phyloP scores from a whole-genome alignment of 2,797 vertebrate genomes.

The Hemitrygon akajei region DNA sequence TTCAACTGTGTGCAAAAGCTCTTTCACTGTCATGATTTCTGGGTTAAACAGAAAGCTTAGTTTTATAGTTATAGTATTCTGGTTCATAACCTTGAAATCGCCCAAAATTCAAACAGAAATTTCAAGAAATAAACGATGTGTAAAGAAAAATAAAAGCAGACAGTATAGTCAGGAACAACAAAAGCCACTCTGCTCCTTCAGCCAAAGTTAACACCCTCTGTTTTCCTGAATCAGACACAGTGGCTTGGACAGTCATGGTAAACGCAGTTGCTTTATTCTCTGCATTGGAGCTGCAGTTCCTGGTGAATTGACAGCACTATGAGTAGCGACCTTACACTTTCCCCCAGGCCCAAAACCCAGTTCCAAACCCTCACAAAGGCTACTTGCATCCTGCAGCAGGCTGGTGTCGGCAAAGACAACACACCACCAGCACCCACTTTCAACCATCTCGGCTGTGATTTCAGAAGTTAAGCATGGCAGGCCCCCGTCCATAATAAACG shows the following conservation, averaged over 20 bases:
- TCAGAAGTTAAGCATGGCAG: background rate
- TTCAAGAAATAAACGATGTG: background rate
- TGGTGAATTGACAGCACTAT: background rate
- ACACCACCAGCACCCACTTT: background rate
- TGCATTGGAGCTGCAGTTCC: background rate
- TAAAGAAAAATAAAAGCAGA: background rate
- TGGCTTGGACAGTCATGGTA: background rate
- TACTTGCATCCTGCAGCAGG: background rate
- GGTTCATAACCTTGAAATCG: background rate
- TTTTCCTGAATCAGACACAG: background rate
- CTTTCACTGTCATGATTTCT: background rate
- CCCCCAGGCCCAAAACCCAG: background rate
- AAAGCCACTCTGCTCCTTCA: slow-evolving; percentile 1
- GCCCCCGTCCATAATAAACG: too few species aligned
- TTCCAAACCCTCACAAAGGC: background rate
- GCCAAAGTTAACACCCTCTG: background rate
- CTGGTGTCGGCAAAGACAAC: background rate
- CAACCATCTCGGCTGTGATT: background rate
- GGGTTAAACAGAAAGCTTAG: background rate
- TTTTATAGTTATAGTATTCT: background rate
- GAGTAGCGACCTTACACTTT: background rate
- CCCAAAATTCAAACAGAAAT: background rate
- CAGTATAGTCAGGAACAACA: background rate
- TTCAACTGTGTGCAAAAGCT: background rate
- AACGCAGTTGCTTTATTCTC: background rate